Evolutionary conservation across 2,113 vertebrate species (phyloP), one percentile per base, ranked within the genome.

Genomic region (Jaculus jaculus): DNA sequence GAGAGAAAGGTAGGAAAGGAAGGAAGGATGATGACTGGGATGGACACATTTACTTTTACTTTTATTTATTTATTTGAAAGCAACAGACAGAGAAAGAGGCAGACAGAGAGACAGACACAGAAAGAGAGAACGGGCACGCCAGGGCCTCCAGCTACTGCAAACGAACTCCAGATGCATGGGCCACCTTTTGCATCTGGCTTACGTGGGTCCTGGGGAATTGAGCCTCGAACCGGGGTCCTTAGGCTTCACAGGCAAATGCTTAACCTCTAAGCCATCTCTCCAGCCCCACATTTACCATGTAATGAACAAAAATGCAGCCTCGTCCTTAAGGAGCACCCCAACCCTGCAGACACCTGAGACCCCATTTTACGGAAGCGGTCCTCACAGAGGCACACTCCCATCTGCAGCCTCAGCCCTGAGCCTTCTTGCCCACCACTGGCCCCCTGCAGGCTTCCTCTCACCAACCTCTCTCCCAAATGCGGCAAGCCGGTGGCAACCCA

Each of bases 401-500:
- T 85, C 37, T 21, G 12, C 42, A 68, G 58, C 34, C 60, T 78
- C 75, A n/a, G 42, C n/a, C 4, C 7, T 37, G 71, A 58, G 30
- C 47, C 26, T 26, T 51, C 5, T 75, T 47, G 32, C 28, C 54
- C 39, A 63, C 24, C 28, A n/a, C 60, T 90, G 61, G 73, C 80
- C 84, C 73, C 84, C 69, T 13, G 30, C 20, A 71, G 60, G 51
- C 47, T 30, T 82, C 88, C 37, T 93, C 69, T 74, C 47, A 80
- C 34, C 61, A 79, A 30, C 24, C 83, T 18, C 20, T 28, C 81
- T 34, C 68, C 71, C 85, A 93, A 26, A 63, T 47, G 6, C 68
- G 84, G 90, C 39, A 81, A 8, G 1, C 30, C 5, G 0, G 26
- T 3, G 83, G 74, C 79, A 63, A 85, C 47, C 51, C n/a, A 42